Percentiles rank a stretch among this genome's conserved stretches.
Evolutionary conservation across 2,113 vertebrate species (phyloP).

Genomic region (Crotalus horridus): DNA sequence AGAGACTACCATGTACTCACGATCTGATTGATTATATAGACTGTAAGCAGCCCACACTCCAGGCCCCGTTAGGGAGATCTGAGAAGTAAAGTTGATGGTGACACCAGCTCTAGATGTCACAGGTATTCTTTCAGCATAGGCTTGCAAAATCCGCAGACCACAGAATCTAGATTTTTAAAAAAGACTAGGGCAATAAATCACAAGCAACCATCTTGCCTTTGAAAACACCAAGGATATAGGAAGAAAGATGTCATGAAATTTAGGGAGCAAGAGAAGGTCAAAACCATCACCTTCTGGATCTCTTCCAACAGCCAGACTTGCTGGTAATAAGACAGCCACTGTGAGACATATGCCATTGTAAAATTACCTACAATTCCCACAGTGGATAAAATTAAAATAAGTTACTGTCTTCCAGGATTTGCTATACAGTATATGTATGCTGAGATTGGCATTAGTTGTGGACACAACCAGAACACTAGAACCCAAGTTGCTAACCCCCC

Average conservation of each 20-base stretch:
- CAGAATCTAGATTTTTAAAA: conserved; percentile 74
- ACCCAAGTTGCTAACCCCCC: neutral
- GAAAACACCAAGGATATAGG: no score
- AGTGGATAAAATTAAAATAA: neutral
- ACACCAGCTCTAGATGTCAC: conserved; percentile 68
- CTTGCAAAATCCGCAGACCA: conserved; percentile 79
- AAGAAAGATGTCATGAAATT: fast-evolving
- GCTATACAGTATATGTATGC: neutral
- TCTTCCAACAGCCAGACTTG: neutral
- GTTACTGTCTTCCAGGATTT: neutral
- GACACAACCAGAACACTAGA: neutral
- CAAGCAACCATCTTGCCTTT: neutral
- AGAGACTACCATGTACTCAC: conserved; percentile 68
- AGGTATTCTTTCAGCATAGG: conserved; percentile 80
- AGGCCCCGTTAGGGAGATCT: conserved; percentile 85
- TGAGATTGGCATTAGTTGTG: neutral
- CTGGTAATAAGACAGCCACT: neutral
- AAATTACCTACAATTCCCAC: neutral
- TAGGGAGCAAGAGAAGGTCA: no score
- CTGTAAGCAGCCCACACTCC: conserved; percentile 84
- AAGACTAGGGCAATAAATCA: neutral
- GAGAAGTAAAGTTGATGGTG: conserved; percentile 82
- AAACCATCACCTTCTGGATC: neutral
- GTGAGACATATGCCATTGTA: neutral
- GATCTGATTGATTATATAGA: conserved; percentile 87